These are phyloP conservation scores for Kryptopterus vitreolus DNA, from an alignment of 2,797 vertebrate species.

Conservation along the genomic window DNA sequence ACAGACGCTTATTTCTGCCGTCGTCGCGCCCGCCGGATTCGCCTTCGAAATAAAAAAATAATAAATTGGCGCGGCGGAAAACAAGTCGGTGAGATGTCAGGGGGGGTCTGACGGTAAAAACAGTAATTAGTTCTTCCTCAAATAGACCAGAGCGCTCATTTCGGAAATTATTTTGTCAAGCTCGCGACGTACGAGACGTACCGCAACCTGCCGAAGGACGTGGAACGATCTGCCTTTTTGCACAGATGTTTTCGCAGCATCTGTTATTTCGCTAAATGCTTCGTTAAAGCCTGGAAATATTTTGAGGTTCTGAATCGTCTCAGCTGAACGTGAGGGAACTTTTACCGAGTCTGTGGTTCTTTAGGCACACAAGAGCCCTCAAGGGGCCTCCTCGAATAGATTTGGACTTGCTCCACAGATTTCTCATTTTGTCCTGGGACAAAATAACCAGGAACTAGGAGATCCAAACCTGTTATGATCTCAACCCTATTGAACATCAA, in stretches of 20 bases:
- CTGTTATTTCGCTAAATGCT: not conserved
- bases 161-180: not conserved
- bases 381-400: no score
- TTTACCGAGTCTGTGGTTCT: not conserved
- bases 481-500: no score
- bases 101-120: not conserved
- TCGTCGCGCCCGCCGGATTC: not conserved
- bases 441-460: no score
- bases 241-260: not conserved
- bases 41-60: not conserved
- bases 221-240: not conserved
- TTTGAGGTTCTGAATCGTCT: not conserved
- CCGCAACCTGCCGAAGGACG: not conserved
- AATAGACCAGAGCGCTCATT: not conserved
- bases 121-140: conserved; percentile 6
- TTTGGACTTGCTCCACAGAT: no score
- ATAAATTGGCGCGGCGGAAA: not conserved
- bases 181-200: not conserved
- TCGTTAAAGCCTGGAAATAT: no score
- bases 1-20: not conserved
- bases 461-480: no score
- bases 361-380: not conserved
- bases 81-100: not conserved
- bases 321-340: not conserved
- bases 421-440: no score